These are phyloP conservation scores for Ptiloglossa arizonensis DNA, from an alignment of 1,140 invertebrate genomes.

Conservation along the genomic window DNA sequence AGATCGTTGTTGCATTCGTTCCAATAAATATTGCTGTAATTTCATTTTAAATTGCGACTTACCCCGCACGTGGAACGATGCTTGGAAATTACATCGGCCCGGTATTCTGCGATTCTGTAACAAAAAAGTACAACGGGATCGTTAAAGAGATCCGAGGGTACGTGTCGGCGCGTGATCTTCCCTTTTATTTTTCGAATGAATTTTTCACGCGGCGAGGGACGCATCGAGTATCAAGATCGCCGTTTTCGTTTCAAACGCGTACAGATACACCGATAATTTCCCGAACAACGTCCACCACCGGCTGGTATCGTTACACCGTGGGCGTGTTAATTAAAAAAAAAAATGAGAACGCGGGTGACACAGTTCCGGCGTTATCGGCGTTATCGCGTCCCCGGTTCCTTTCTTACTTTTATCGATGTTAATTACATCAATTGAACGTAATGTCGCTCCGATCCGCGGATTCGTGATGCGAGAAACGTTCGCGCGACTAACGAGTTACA, in stretches of 20 bases:
- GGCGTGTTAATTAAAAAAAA: slow-evolving; percentile 24
- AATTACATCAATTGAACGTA: slow-evolving; percentile 37
- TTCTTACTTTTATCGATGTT: not conserved
- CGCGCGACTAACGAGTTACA: slow-evolving; percentile 5
- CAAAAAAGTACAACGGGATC: no score
- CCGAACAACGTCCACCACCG: not conserved
- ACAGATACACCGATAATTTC: no score
- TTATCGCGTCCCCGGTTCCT: not conserved
- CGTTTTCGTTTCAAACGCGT: no score
- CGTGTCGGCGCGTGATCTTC: no score
- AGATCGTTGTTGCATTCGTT: no score
- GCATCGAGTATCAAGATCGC: not conserved
- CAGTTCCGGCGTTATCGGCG: not conserved
- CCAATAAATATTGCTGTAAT: not conserved
- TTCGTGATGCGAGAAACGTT: not conserved
- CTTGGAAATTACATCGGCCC: no score
- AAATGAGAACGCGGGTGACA: not conserved
- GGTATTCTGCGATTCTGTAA: no score
- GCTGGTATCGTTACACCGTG: not conserved
- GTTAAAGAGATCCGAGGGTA: no score
- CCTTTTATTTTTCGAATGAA: not conserved
- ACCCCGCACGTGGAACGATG: not conserved
- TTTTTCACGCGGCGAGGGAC: not conserved
- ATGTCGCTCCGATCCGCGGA: not conserved
- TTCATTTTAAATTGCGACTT: not conserved